phyloP scores from a whole-genome alignment of 2,113 vertebrate species.

The Daphoenositta chrysoptera region DNA sequence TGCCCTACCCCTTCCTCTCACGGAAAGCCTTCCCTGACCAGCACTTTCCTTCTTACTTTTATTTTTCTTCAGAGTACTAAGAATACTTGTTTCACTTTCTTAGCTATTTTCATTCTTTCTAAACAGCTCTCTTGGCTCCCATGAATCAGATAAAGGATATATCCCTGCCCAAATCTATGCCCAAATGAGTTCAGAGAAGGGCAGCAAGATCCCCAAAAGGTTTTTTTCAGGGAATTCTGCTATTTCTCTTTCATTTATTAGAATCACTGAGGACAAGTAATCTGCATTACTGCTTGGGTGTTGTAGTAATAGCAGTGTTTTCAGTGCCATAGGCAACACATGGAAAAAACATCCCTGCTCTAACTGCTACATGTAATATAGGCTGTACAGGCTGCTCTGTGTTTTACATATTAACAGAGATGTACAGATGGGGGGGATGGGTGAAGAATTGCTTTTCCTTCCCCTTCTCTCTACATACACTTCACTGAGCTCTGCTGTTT shows the following conservation, averaged over 20 bases:
- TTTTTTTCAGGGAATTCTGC: not conserved
- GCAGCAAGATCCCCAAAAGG: not conserved
- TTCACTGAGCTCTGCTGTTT: not conserved
- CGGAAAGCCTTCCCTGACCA: not conserved
- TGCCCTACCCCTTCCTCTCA: not conserved
- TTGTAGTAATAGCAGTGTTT: not conserved
- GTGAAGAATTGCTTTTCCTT: conserved; percentile 29
- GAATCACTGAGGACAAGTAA: not conserved
- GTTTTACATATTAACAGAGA: not conserved
- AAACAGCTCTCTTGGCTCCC: not conserved
- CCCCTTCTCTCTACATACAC: not conserved
- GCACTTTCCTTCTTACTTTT: not conserved
- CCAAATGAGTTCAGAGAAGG: not conserved
- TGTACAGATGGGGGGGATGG: not conserved
- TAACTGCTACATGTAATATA: not conserved
- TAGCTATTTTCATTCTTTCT: not conserved
- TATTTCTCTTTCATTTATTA: not conserved
- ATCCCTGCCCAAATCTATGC: not conserved
- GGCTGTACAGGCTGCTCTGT: not conserved
- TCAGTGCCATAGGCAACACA: not conserved
- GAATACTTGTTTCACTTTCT: not conserved
- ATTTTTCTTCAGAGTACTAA: not conserved
- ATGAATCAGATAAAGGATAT: not conserved
- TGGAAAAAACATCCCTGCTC: not conserved
- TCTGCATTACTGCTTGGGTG: not conserved